Percentiles rank a stretch among this genome's conserved stretches.
Evolutionary conservation across 2,113 vertebrate species (phyloP).

Genomic region (Halcyon senegalensis): DNA sequence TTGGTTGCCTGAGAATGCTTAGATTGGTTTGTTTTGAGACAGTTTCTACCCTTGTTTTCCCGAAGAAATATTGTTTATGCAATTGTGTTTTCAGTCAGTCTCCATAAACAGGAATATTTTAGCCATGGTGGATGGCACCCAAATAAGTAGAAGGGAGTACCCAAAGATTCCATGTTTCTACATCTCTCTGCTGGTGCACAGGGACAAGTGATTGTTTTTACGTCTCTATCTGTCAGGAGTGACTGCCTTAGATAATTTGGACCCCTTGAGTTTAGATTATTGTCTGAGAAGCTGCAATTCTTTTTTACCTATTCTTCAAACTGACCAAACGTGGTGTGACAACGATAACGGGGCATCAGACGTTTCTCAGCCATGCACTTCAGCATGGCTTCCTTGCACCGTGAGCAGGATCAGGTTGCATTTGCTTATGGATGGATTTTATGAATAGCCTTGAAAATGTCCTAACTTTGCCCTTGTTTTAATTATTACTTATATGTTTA

Average conservation of each 20-base stretch:
- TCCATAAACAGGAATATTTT: neutral
- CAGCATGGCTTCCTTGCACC: neutral
- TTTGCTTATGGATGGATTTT: neutral
- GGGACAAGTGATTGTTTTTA: neutral
- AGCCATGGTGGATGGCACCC: neutral
- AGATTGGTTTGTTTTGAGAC: neutral
- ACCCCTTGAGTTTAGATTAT: neutral
- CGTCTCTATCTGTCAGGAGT: neutral
- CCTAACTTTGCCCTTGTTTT: neutral
- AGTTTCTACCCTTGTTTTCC: neutral
- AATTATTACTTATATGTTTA: conserved; percentile 31
- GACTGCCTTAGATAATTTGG: neutral
- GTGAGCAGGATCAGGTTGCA: neutral
- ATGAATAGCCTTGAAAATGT: neutral
- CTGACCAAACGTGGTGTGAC: neutral
- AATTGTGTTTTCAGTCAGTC: neutral
- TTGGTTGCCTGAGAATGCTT: neutral
- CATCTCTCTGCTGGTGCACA: neutral
- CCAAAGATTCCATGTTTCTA: neutral
- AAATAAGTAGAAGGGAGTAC: neutral
- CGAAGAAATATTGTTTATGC: neutral
- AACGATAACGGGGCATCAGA: neutral
- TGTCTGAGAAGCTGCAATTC: neutral
- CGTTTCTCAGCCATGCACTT: neutral
- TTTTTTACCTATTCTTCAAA: neutral